These are phyloP conservation scores for Acrobasis repandana DNA, from an alignment of 2,888 invertebrate species.

Conservation along the genomic window DNA sequence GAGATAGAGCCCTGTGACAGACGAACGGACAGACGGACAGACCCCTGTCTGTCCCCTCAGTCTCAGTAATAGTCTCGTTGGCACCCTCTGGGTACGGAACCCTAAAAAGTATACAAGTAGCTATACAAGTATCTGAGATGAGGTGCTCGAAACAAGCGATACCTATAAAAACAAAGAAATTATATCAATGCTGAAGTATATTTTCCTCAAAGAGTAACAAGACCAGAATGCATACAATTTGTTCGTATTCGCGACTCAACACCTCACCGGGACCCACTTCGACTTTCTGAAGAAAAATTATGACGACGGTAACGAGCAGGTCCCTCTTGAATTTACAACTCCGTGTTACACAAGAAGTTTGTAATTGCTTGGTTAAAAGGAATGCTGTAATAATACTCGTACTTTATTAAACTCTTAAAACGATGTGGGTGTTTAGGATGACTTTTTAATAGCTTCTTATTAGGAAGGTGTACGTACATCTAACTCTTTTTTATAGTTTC, in stretches of 20 bases:
- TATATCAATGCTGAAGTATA: background rate
- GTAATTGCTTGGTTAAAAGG: background rate
- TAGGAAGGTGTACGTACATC: too few relatives aligned
- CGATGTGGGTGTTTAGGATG: background rate
- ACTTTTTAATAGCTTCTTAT: background rate
- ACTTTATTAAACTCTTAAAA: background rate
- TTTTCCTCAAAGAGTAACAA: constrained; percentile 12
- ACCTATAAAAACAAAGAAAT: background rate
- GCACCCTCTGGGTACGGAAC: too few relatives aligned
- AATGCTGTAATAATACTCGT: background rate
- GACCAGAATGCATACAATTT: constrained; percentile 2
- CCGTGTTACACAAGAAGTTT: background rate
- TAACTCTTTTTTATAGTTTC: too few relatives aligned
- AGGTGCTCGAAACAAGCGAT: background rate
- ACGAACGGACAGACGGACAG: too few relatives aligned
- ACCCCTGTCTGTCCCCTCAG: too few relatives aligned
- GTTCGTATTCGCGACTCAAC: constrained; percentile 5
- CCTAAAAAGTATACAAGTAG: too few relatives aligned
- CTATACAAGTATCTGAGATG: background rate
- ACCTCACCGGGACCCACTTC: constrained; percentile 3
- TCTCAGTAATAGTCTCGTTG: too few relatives aligned
- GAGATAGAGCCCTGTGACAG: too few relatives aligned
- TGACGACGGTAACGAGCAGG: constrained; percentile 15
- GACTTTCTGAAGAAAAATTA: constrained; percentile 13
- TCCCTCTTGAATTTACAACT: constrained; percentile 1